phyloP scores from a whole-genome alignment of 2,797 vertebrate genomes.

The Zenarchopterus dispar region DNA sequence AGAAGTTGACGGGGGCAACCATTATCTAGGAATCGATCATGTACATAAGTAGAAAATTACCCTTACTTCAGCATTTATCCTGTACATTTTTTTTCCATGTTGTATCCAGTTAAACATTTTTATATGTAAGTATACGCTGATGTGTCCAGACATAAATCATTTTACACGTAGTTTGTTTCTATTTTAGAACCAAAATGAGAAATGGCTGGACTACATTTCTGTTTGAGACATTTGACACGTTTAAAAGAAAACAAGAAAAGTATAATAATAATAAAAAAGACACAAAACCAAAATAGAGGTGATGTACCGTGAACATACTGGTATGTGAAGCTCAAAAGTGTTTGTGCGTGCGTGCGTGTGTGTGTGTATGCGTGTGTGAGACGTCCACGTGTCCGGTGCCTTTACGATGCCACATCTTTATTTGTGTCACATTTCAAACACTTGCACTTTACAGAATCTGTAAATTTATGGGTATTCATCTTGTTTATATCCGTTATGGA shows the following conservation, averaged over 20 bases:
- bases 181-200: constrained; percentile 61
- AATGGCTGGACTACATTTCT: constrained; percentile 69
- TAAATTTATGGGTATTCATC: constrained; percentile 31
- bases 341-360: constrained; percentile 51
- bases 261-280: constrained; percentile 51
- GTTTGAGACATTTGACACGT: constrained; percentile 68
- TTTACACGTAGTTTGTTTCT: constrained; percentile 89
- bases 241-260: constrained; percentile 68
- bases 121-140: constrained; percentile 75
- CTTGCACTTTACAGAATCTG: constrained; percentile 39
- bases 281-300: constrained; percentile 77
- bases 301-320: constrained; percentile 79
- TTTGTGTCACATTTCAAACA: constrained; percentile 47
- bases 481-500: constrained; percentile 1
- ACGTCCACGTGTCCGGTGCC: constrained; percentile 71
- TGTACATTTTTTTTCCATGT: constrained; percentile 46
- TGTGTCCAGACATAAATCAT: constrained; percentile 83
- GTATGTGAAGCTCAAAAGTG: constrained; percentile 78
- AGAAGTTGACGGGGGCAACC: constrained; percentile 88
- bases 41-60: constrained; percentile 71
- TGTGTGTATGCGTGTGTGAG: constrained; percentile 70
- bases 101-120: constrained; percentile 65
- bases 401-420: constrained; percentile 37
- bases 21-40: constrained; percentile 88
- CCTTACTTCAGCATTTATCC: constrained; percentile 73